Evolutionary conservation across 1,140 invertebrate genomes (phyloP), one percentile per base, ranked within the genome.

Genomic region (Hesperophylax magnus): DNA sequence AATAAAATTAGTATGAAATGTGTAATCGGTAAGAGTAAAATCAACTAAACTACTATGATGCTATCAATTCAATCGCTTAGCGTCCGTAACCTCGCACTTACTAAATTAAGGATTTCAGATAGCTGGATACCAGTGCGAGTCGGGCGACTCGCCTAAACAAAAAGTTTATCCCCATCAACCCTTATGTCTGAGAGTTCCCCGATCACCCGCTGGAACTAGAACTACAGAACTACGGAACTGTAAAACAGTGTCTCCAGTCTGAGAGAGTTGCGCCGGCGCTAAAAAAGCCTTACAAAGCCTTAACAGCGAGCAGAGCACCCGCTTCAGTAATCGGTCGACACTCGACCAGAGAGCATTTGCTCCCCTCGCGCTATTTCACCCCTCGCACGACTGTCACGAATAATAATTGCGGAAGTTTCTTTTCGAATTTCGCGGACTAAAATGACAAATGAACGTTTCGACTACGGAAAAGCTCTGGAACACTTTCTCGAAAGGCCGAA

Each of bases 31-130:
- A n/a, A n/a, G n/a, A 47, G 9, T 47, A 14, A 47, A 47, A 47
- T 14, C 39, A 47, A 39, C n/a, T n/a, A n/a, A n/a, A 11, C 39
- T 9, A 47, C 39, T 11, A 39, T 6, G 34, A 39, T 39, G 39
- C 11, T 14, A 14, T 47, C 39, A 47, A 47, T 47, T 47, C 39
- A 11, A 47, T 47, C 39, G 11, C 11, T 47, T 47, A 47, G 39
- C 39, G 39, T 47, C 11, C 39, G 39, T 11, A 67, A 67, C n/a
- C 63, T 27, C 52, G 77, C 54, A 74, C 78, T 53, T 54, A 69
- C 15, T 20, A 34, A 60, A 79, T 79, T 79, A 79, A 61, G 67
- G 53, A 56, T 74, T 79, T 27, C 67, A 79, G 78, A 72, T 79
- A 79, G 74, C 67, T 24, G 22, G 54, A 79, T 74, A 60, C 20